Evolutionary conservation across 2,888 invertebrate species (phyloP), one percentile per base, ranked within the genome.

Genomic region (Linnaemya vulpina): DNA sequence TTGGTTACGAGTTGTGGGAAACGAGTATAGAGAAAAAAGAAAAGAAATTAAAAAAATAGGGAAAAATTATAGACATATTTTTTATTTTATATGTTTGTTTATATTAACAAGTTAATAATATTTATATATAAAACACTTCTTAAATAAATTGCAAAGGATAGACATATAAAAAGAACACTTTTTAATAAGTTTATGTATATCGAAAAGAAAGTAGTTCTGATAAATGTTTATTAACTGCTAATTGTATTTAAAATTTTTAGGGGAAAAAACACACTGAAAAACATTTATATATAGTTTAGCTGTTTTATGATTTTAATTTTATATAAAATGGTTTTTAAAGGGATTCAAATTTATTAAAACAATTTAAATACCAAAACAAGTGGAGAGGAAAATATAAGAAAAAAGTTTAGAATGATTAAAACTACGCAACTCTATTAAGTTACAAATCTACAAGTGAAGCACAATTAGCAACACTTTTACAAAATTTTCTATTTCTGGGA

Each of bases 1-100:
- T 67, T 35, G 35, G 53, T 51, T 60, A 53, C 25, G 30, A 76
- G 65, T 65, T 43, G n/a, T 62, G 71, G 70, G 58, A 68, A 77
- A 74, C 58, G 60, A 80, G 71, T 80, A 76, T 63, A 81, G 62
- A 83, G 58, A 84, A 83, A 84, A 84, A 62, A 38, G 11, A 75
- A 62, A 80, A 84, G 71, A 65, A 67, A 76, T 65, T 58, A 58
- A 73, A 67, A 75, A 76, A 76, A 46, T 35, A n/a, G 22, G n/a
- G n/a, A 20, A 17, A 63, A 78, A 20, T 74, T 74, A 70, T 84
- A 71, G 58, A 84, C 60, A 84, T 51, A 67, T 49, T 70, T 63
- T 15, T 60, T 46, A 43, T 25, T 67, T 25, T 55, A 63, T 49
- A 71, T 35, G 17, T 13, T 75, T 55, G 13, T 40, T 20, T 71